phyloP scores from a whole-genome alignment of 1,140 invertebrate genomes.

The Scylla paramamosain region DNA sequence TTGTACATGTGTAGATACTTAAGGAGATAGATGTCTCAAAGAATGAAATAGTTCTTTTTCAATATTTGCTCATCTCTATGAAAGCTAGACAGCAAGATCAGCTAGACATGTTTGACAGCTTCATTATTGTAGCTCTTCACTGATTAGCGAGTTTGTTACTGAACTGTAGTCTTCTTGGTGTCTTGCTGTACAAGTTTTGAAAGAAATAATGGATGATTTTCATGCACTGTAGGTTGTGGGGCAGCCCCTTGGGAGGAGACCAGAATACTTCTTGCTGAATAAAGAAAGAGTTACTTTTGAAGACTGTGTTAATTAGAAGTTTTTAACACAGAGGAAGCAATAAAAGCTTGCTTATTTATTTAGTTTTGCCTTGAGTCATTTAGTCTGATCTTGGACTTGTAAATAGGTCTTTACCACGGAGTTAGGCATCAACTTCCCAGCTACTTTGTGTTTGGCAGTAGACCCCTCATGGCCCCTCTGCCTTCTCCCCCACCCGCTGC shows the following conservation, averaged over 20 bases:
- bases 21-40: conserved; percentile 75
- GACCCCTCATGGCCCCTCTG: conserved; percentile 38
- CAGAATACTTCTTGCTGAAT: conserved; percentile 27
- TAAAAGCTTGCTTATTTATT: conserved; percentile 67
- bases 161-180: conserved; percentile 76
- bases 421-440: conserved; percentile 45
- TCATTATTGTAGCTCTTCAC: conserved; percentile 72
- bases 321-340: conserved; percentile 70
- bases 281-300: conserved; percentile 23
- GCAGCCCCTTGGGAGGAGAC: conserved; percentile 55
- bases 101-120: conserved; percentile 70
- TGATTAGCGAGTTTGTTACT: conserved; percentile 74
- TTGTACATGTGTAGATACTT: conserved; percentile 76
- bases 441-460: conserved; percentile 40
- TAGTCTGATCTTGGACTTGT: conserved; percentile 63
- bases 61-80: conserved; percentile 76
- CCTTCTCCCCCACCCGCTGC: conserved; percentile 51
- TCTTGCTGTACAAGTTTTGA: conserved; percentile 75
- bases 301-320: conserved; percentile 49
- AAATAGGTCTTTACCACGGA: conserved; percentile 37
- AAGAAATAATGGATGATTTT: conserved; percentile 71
- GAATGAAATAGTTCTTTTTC: conserved; percentile 73
- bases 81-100: conserved; percentile 75
- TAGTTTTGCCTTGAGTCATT: conserved; percentile 49
- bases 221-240: conserved; percentile 70